These are phyloP conservation scores for Oscheius sp. DNA, from an alignment of 2,888 invertebrate species.

Conservation along the genomic window DNA sequence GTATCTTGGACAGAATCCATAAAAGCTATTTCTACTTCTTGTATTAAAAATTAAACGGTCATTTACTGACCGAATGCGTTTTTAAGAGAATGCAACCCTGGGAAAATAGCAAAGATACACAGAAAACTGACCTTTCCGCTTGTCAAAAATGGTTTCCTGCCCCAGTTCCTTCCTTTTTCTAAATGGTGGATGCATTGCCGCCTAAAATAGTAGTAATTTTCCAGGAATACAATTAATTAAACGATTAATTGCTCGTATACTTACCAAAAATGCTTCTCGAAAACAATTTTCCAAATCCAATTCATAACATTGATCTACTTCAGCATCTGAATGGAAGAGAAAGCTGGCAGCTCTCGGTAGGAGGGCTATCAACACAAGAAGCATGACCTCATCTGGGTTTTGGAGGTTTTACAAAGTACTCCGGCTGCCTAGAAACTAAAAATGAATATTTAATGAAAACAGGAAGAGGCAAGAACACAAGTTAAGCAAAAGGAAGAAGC, in stretches of 20 bases:
- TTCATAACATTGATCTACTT: slow-evolving; percentile 50
- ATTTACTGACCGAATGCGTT: too few species aligned
- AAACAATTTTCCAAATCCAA: slow-evolving; percentile 62
- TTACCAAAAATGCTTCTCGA: slow-evolving; percentile 58
- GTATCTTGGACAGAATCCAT: too few species aligned
- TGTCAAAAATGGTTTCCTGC: slow-evolving; percentile 36
- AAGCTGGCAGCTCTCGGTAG: slow-evolving; percentile 20
- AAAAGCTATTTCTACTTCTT: too few species aligned
- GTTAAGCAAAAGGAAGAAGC: not conserved
- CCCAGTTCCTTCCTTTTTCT: slow-evolving; percentile 39
- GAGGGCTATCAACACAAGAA: slow-evolving; percentile 20
- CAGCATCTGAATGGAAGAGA: slow-evolving; percentile 36
- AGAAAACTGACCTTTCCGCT: slow-evolving; percentile 42
- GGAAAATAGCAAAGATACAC: too few species aligned
- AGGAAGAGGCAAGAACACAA: not conserved
- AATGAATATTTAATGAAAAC: slow-evolving; percentile 13
- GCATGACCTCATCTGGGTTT: slow-evolving; percentile 33
- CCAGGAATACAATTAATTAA: not conserved
- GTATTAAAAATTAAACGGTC: too few species aligned
- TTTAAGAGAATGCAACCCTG: too few species aligned
- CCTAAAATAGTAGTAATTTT: slow-evolving; percentile 40
- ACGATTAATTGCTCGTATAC: slow-evolving; percentile 23
- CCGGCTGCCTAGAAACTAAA: slow-evolving; percentile 12
- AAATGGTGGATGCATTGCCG: slow-evolving; percentile 53
- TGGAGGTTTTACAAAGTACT: not conserved